Conservation (phyloP, 35 echinoderm and acorn worm genomes). For the Acanthaster planci region DNA sequence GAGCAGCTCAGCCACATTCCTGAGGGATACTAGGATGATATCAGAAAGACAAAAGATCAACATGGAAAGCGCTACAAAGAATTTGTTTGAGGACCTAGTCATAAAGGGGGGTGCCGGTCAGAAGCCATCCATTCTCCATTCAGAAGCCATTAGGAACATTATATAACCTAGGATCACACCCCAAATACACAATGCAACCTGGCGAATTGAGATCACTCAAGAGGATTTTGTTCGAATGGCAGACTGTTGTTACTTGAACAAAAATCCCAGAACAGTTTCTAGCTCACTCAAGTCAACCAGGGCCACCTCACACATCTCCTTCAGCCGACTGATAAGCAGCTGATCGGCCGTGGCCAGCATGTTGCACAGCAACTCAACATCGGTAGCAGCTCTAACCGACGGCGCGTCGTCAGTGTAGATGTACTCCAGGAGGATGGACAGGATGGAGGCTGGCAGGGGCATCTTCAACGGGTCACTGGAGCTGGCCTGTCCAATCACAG, state of each 20-base stretch:
- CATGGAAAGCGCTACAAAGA: too few species aligned
- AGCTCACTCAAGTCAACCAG: slow-evolving; percentile 84
- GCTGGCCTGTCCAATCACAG: slow-evolving; percentile 59
- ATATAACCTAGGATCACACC: too few species aligned
- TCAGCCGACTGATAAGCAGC: slow-evolving; percentile 77
- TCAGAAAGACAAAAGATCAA: too few species aligned
- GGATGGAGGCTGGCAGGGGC: slow-evolving; percentile 66
- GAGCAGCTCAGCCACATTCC: slow-evolving; percentile 86
- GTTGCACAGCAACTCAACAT: slow-evolving; percentile 92
- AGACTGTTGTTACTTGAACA: background rate
- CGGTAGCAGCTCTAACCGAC: slow-evolving; percentile 38
- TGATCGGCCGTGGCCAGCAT: slow-evolving; percentile 78
- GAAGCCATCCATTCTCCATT: too few species aligned
- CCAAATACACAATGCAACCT: too few species aligned
- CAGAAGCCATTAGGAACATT: too few species aligned
- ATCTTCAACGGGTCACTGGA: slow-evolving; percentile 76
- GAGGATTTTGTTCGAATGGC: background rate
- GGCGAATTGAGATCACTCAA: background rate
- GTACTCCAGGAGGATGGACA: slow-evolving; percentile 76
- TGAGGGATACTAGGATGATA: slow-evolving; percentile 64
- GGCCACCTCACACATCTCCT: slow-evolving; percentile 81
- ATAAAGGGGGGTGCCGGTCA: too few species aligned
- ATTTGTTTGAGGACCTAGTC: too few species aligned
- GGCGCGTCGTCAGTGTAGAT: slow-evolving; percentile 79
- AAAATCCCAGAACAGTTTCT: background rate